Percentiles rank a stretch among this genome's conserved stretches.
These are phyloP conservation scores for Diachasmimorpha longicaudata DNA, from an alignment of 1,140 invertebrate genomes.

Conservation along the genomic window DNA sequence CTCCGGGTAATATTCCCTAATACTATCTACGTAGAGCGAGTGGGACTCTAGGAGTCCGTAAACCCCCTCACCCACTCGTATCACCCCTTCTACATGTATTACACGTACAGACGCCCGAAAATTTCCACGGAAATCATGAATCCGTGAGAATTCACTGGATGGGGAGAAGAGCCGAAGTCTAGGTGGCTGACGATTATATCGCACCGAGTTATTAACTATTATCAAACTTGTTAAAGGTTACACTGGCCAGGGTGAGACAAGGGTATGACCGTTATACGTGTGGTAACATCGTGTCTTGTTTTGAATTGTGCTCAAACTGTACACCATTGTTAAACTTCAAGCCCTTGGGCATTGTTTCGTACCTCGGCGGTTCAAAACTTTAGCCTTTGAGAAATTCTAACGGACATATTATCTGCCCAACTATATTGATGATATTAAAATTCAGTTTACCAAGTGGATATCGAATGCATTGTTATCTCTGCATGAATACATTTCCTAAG, in stretches of 20 bases:
- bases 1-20: conserved; percentile 20
- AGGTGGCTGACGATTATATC: conserved; percentile 3
- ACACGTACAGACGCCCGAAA: not conserved
- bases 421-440: conserved; percentile 6
- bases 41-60: not conserved
- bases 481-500: not conserved
- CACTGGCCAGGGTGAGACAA: not conserved
- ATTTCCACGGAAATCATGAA: not conserved
- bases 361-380: not conserved
- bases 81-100: not conserved
- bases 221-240: conserved; percentile 7
- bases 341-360: conserved; percentile 6
- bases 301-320: conserved; percentile 7
- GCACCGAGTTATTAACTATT: conserved; percentile 2
- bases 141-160: not conserved
- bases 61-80: too few species aligned
- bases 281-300: conserved; percentile 3
- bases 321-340: conserved; percentile 10
- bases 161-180: not conserved
- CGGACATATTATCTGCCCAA: conserved; percentile 8
- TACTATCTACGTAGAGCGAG: not conserved
- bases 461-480: not conserved
- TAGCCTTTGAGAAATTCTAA: conserved; percentile 6
- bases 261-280: conserved; percentile 1
- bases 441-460: not conserved